Evolutionary conservation across 2,797 vertebrate species (phyloP), one percentile per base, ranked within the genome.

Genomic region (Pseudopleuronectes americanus): DNA sequence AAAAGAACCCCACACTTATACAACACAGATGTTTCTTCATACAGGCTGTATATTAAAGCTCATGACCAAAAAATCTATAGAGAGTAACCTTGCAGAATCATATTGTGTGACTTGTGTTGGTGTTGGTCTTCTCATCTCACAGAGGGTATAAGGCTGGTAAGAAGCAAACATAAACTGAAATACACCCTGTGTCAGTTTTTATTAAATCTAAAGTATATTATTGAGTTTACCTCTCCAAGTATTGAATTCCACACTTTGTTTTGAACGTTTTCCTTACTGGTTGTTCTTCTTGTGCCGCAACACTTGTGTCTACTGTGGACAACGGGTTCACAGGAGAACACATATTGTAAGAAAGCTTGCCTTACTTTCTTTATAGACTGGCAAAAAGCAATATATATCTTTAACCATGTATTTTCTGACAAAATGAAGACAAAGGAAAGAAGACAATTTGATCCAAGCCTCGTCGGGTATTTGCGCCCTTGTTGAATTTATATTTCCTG

Each of bases 401-500:
- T 19, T 2, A 52, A 24, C 23, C 31, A 14, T 61, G 6, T 64
- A 63, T 57, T 73, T 58, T 41, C 12, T 51, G 6, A 6, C 10
- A 23, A 73, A 61, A 33, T 6, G 14, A 45, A 36, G 45, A 71
- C 26, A 26, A 26, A 51, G 21, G 33, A 62, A 43, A 48, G 21
- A 64, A 49, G 19, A 43, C 59, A 26, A 83, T 79, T 53, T 73
- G 43, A 76, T 87, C 76, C 64, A 23, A n/a, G 64, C 24, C 68
- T 54, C 64, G 62, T 16, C 4, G 61, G 71, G 57, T 64, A 81
- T 84, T 83, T 84, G 68, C 72, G 78, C 45, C 68, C 71, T 59
- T 64, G 60, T 78, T 49, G 68, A 85, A 88, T 89, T 88, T 82
- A 57, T 85, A 88, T 91, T 91, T 91, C 85, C 86, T 90, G 84